phyloP scores from a whole-genome alignment of 2,888 invertebrate species.

The Ochlodes sylvanus region DNA sequence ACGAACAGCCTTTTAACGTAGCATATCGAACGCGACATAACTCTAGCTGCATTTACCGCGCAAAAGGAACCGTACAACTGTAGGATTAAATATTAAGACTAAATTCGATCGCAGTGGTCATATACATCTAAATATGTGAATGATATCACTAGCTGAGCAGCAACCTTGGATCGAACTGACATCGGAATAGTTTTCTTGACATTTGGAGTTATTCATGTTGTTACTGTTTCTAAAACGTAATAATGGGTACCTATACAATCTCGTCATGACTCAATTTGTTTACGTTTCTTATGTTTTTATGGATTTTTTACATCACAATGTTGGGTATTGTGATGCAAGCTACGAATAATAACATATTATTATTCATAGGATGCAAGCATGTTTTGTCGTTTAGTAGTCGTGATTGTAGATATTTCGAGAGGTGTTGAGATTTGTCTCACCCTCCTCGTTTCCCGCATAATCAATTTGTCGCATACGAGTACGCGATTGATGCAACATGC shows the following conservation, averaged over 20 bases:
- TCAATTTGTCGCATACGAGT: conserved; percentile 33
- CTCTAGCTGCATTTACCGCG: not conserved
- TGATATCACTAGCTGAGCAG: conserved; percentile 60
- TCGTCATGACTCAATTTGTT: conserved; percentile 11
- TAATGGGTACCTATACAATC: conserved; percentile 3
- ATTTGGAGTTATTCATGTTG: conserved; percentile 15
- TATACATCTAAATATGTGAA: conserved; percentile 40
- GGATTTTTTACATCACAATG: not conserved
- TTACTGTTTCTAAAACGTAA: conserved; percentile 14
- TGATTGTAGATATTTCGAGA: conserved; percentile 15
- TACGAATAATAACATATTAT: no score
- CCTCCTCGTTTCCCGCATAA: conserved; percentile 24
- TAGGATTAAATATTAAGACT: conserved; percentile 18
- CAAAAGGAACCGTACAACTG: not conserved
- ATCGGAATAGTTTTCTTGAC: conserved; percentile 39
- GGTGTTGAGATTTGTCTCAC: conserved; percentile 18
- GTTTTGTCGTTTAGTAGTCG: not conserved
- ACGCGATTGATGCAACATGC: not conserved
- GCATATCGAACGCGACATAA: not conserved
- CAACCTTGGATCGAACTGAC: conserved; percentile 42
- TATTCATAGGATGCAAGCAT: no score
- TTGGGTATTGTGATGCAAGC: not conserved
- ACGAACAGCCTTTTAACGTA: not conserved
- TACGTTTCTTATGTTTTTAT: conserved; percentile 10
- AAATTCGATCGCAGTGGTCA: conserved; percentile 21